A percentile compares a stretch with the other conserved stretches of the same genome.
These are phyloP conservation scores for Notospermus geniculatus DNA, from an alignment of 1,140 invertebrate genomes.

Conservation along the genomic window DNA sequence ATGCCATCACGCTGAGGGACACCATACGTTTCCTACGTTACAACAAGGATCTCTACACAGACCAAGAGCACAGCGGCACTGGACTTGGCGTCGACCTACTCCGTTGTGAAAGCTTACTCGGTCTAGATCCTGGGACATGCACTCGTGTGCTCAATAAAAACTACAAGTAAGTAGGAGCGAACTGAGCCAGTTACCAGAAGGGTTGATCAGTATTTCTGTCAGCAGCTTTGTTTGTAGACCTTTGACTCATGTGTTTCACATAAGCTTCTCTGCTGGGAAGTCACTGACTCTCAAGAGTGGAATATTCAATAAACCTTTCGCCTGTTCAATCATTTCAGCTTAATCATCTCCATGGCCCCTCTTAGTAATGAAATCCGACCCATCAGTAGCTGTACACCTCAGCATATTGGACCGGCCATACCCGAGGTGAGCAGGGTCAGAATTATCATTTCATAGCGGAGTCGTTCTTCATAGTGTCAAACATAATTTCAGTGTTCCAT, in stretches of 20 bases:
- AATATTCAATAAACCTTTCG: too few species aligned
- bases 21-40: constrained; percentile 78
- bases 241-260: too few species aligned
- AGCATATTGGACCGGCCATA: constrained; percentile 79
- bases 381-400: constrained; percentile 67
- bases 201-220: too few species aligned
- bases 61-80: constrained; percentile 26
- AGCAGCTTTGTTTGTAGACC: too few species aligned
- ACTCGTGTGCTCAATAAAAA: constrained; percentile 82
- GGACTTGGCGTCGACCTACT: constrained; percentile 76
- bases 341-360: constrained; percentile 84
- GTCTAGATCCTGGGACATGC: constrained; percentile 77
- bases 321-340: constrained; percentile 57
- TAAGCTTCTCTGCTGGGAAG: too few species aligned
- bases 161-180: constrained; percentile 68
- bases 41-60: constrained; percentile 52
- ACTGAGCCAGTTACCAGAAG: too few species aligned
- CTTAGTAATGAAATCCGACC: constrained; percentile 78
- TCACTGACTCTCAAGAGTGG: too few species aligned
- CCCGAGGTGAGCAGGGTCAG: constrained; percentile 73
- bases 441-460: too few species aligned
- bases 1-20: constrained; percentile 80
- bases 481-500: too few species aligned
- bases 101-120: constrained; percentile 85
- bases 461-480: too few species aligned